These are phyloP conservation scores for Anguilla megastoma DNA, from an alignment of 2,797 vertebrate genomes.

Conservation along the genomic window DNA sequence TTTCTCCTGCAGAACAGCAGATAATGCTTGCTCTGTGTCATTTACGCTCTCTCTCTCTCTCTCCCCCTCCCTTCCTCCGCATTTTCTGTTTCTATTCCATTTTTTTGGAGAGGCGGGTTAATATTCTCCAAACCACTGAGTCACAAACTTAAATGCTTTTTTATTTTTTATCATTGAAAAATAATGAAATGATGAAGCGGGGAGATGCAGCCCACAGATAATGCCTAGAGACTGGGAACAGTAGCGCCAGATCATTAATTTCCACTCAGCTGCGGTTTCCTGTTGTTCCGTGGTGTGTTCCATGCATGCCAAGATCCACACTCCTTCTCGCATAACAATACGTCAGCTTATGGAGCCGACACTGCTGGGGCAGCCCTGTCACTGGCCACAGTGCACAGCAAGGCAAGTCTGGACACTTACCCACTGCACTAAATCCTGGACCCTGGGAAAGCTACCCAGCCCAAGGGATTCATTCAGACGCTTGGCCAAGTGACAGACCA, in stretches of 20 bases:
- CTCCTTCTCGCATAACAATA: constrained; percentile 13
- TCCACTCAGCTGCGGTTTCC: not conserved
- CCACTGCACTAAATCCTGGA: not conserved
- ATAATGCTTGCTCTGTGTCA: not conserved
- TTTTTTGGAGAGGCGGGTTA: not conserved
- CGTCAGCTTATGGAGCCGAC: not conserved
- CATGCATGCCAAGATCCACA: not conserved
- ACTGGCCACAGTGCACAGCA: not conserved
- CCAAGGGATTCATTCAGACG: not conserved
- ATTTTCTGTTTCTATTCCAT: not conserved
- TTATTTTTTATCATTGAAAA: constrained; percentile 58
- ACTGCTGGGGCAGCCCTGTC: not conserved
- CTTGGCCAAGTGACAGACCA: not conserved
- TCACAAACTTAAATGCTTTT: constrained; percentile 60
- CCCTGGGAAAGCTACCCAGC: not conserved
- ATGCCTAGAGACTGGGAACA: not conserved
- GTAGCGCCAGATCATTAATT: constrained; percentile 11
- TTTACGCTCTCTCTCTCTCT: constrained; percentile 5
- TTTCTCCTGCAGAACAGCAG: not conserved
- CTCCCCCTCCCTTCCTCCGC: not conserved
- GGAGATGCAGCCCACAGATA: not conserved
- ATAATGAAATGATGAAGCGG: constrained; percentile 34
- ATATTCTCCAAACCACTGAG: constrained; percentile 45
- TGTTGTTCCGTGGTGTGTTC: not conserved
- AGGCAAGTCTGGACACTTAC: not conserved